Evolutionary conservation across 2,797 vertebrate genomes (phyloP), one percentile per base, ranked within the genome.

Genomic region (Anableps anableps): DNA sequence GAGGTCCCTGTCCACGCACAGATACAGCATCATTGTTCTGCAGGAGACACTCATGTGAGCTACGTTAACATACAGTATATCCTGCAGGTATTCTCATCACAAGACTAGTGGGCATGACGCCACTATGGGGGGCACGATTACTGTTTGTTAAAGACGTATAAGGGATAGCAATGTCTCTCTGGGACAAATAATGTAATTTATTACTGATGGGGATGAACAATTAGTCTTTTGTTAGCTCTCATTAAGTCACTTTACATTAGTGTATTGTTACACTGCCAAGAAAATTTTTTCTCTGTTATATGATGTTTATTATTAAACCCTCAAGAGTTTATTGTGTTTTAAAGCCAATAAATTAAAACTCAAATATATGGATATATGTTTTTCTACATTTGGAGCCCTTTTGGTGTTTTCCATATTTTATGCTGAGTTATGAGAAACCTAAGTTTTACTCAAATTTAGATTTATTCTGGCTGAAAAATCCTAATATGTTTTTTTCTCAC

Each of bases 41-140:
- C n/a, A 21, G 76, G 43, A 68, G 72, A 68, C 5, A 17, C 85
- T 91, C 90, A 92, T 91, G 90, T 90, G 91, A 93, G 83, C n/a
- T 16, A 26, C 75, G 51, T 94, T 90, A 90, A 80, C 87, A 86
- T 70, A 45, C 53, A n/a, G 26, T 34, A n/a, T 55, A 64, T 79
- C 91, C 90, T 58, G 43, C 88, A 90, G 91, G 90, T 92, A 83
- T 87, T n/a, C 16, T 84, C 81, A 72, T 81, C 82, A 87, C 70
- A 51, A 45, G 85, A 85, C 66, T 60, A 43, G 83, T 86, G 88
- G 85, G 13, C 41, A n/a, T 72, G 77, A 79, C 79, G 34, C 17
- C 79, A 82, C 60, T 9, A 76, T 73, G 64, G 62, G 85, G 58
- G 78, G 38, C 68, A 62, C 36, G 71, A 72, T 66, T 11, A 66